These are phyloP conservation scores for Alviniconcha marisindica DNA, from an alignment of 1,140 invertebrate species.

Conservation along the genomic window DNA sequence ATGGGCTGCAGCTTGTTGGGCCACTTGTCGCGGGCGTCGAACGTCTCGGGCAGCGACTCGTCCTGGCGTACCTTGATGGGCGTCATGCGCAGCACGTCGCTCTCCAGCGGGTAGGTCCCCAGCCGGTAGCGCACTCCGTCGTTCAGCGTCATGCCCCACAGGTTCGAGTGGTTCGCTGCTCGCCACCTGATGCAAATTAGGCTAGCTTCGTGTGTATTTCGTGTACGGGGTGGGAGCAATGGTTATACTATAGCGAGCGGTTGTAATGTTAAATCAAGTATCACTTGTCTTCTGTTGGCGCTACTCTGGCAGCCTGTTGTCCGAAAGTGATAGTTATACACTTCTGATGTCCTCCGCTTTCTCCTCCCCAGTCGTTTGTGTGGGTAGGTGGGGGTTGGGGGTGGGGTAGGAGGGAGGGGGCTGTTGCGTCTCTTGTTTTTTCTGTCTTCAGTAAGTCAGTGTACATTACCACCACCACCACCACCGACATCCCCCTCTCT, in stretches of 20 bases:
- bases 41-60: constrained; percentile 76
- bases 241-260: no score
- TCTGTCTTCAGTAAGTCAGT: no score
- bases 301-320: no score
- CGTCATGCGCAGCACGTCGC: constrained; percentile 76
- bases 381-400: no score
- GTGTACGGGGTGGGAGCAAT: background rate
- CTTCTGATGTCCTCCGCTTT: no score
- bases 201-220: constrained; percentile 15
- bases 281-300: no score
- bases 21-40: constrained; percentile 88
- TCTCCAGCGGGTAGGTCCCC: constrained; percentile 80
- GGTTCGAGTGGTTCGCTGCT: constrained; percentile 87
- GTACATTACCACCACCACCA: no score
- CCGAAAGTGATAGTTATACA: no score
- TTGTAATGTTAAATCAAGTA: no score
- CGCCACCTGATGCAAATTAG: constrained; percentile 80
- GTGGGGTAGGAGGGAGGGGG: no score
- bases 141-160: constrained; percentile 88
- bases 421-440: no score
- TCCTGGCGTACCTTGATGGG: constrained; percentile 74
- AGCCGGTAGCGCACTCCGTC: constrained; percentile 87
- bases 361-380: no score
- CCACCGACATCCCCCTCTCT: background rate
- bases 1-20: constrained; percentile 83